Base-by-base conservation (phyloP, 2,888 invertebrate species). In the Mallateleia sp. region DNA sequence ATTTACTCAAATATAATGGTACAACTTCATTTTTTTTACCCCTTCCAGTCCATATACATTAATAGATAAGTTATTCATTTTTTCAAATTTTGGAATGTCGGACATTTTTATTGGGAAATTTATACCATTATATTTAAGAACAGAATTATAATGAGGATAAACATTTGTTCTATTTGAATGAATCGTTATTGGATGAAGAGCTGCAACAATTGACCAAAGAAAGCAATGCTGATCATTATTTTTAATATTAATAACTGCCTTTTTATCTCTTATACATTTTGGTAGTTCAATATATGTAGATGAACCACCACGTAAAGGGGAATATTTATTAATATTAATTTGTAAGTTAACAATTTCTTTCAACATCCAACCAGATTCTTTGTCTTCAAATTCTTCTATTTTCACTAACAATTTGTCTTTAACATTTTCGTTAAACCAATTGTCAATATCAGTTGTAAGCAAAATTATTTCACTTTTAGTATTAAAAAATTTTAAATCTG, bases 251-350 rank as follows among this genome's bases (percentile, higher is more conserved):
- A 78, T 25, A 20, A 50, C 52, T 34, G 78, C 78, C 64, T 38
- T 47, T 52, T 64, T 64, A 7, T 28, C 15, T 50, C 42, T 75
- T 20, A 75, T 60, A 20, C 4, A 62, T 28, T 60, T 45, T 28
- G 75, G 81, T 60, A 89, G 45, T 67, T 74, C 75, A 24, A 75
- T 75, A 32, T 32, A 32, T 32, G 50, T 50, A 18, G 22, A 50
- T 20, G 22, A 50, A 4, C 50, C 50, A 22, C 50, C 50, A 20
- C 50, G 50, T 6, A 50, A 20, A 20, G 50, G 20, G 4, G 22
- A 54, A 54, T 54, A 54, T 54, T 54, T 54, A 54, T 54, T 54
- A 11, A 54, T 25, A 54, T 25, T 54, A 25, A 54, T 25, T 54
- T 54, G 54, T 54, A 54, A 14, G 25, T 54, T 54, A 9, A 54